Percentiles rank a stretch among this genome's conserved stretches.
Conservation (phyloP, 2,888 invertebrate species). For the Lycaena phlaeas region DNA sequence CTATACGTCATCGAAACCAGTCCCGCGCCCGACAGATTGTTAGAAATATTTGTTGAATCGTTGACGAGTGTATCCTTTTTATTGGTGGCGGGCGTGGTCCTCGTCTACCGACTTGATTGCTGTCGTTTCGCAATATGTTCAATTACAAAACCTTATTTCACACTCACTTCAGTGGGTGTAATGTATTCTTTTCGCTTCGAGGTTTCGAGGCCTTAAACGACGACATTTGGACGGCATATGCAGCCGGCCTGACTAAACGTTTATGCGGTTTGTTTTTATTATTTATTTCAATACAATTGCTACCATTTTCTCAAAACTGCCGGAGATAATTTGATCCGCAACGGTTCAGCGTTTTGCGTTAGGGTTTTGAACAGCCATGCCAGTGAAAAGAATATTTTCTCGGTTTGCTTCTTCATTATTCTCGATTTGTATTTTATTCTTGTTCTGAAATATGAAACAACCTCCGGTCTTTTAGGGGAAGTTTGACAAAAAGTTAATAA, state of each 20-base stretch:
- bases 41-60: conserved; percentile 22
- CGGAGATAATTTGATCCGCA: background rate
- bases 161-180: conserved; percentile 2
- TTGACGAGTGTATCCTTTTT: conserved; percentile 9
- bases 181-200: background rate
- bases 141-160: conserved; percentile 1
- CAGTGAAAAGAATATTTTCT: too few species aligned
- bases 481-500: conserved; percentile 41
- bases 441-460: conserved; percentile 14
- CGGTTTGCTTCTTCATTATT: background rate
- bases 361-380: too few species aligned
- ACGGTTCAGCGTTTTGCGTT: conserved; percentile 2
- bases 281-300: conserved; percentile 1
- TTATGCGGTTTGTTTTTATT: conserved; percentile 3
- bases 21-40: conserved; percentile 18
- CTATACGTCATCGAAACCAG: conserved; percentile 23
- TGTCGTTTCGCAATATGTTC: background rate
- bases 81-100: background rate
- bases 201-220: conserved; percentile 6
- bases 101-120: background rate
- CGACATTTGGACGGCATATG: conserved; percentile 31
- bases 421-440: conserved; percentile 1
- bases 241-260: background rate
- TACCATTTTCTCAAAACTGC: background rate
- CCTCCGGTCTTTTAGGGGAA: conserved; percentile 18